Conservation (phyloP, 2,888 invertebrate genomes). For the Drosophila eohydei region DNA sequence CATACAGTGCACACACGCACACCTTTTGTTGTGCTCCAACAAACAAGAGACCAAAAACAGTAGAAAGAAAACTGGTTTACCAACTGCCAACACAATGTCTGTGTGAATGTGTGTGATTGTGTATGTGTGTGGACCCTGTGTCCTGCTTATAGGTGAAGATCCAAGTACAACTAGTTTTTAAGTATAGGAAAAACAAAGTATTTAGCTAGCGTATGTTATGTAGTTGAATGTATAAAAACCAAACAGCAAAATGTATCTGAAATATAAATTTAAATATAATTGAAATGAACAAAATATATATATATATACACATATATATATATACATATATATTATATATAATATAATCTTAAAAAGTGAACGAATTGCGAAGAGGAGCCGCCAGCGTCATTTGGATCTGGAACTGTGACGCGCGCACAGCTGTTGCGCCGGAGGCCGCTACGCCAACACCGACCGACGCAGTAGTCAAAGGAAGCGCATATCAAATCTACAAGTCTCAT, state of each 20-base stretch:
- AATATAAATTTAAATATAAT: slow-evolving; percentile 59
- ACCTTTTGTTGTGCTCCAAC: slow-evolving; percentile 63
- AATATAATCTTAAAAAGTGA: slow-evolving; percentile 58
- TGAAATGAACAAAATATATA: slow-evolving; percentile 36
- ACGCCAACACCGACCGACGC: background rate
- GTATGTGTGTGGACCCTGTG: slow-evolving; percentile 12
- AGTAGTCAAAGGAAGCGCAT: slow-evolving; percentile 29
- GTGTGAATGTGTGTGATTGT: slow-evolving; percentile 8
- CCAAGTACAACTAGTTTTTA: slow-evolving; percentile 65
- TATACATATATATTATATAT: slow-evolving; percentile 48
- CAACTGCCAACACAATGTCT: slow-evolving; percentile 53
- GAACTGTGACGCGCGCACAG: slow-evolving; percentile 50
- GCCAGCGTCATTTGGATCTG: slow-evolving; percentile 30
- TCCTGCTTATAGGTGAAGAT: slow-evolving; percentile 42
- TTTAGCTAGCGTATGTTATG: slow-evolving; percentile 41
- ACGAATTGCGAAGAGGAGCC: slow-evolving; percentile 22
- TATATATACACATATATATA: slow-evolving; percentile 45
- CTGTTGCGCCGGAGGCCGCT: slow-evolving; percentile 32
- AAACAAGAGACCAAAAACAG: slow-evolving; percentile 23
- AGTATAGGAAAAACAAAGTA: slow-evolving; percentile 40
- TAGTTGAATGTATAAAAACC: slow-evolving; percentile 28
- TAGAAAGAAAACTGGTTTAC: slow-evolving; percentile 65
- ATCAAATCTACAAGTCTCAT: slow-evolving; percentile 40
- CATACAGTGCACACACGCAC: slow-evolving; percentile 31
- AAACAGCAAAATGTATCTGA: slow-evolving; percentile 43